These are phyloP conservation scores for Bombycilla garrulus DNA, from an alignment of 2,113 vertebrate genomes.

Conservation along the genomic window DNA sequence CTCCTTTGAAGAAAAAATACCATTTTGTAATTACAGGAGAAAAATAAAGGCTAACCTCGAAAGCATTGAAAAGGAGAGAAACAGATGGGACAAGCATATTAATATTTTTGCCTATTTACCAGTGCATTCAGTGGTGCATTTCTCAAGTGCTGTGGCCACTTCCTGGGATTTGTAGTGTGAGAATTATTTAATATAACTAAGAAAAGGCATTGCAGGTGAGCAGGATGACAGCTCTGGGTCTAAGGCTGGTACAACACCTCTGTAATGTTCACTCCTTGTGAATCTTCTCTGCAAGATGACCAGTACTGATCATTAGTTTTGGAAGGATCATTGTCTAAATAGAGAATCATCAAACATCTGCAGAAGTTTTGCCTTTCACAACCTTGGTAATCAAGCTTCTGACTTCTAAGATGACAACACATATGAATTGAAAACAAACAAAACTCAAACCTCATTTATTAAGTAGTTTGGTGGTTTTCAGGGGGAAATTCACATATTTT, in stretches of 20 bases:
- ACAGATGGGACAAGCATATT: neutral
- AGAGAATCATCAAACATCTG: neutral
- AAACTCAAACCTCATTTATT: neutral
- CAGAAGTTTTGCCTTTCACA: neutral
- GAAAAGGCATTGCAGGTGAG: neutral
- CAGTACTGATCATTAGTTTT: neutral
- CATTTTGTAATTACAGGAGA: neutral
- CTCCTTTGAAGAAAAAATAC: neutral
- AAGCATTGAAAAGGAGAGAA: neutral
- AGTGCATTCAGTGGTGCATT: neutral
- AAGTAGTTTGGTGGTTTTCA: neutral
- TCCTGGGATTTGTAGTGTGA: neutral
- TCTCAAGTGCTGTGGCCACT: neutral
- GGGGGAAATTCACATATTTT: neutral
- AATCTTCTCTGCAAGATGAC: neutral
- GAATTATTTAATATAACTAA: neutral
- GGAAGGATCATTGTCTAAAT: neutral
- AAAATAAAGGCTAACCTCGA: neutral
- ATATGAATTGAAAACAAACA: neutral
- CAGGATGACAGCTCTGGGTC: neutral
- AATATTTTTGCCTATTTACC: neutral
- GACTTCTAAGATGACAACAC: neutral
- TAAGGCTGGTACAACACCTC: neutral
- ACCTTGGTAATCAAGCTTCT: neutral
- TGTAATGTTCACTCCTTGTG: neutral